Base-by-base conservation (phyloP, 2,797 vertebrate genomes). In the Phataginus tricuspis region DNA sequence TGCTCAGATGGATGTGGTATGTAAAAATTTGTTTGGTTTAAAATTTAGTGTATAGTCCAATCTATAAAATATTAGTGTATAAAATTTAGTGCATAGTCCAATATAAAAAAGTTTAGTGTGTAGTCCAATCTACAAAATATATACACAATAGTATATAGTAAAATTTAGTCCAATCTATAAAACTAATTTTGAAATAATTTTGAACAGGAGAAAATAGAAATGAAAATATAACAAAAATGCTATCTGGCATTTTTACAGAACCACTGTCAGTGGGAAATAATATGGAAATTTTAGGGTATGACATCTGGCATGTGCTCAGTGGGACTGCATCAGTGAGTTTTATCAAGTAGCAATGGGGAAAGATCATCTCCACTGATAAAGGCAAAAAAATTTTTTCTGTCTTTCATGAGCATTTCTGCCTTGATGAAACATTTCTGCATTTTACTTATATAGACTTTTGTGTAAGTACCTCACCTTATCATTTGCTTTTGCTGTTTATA, bases 21-120 rank as follows among this genome's bases (percentile, higher is more conserved):
- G 8, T 83, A 71, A 86, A 93, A 84, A 86, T 94, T 93, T 90
- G 25, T 91, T 90, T 82, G 12, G 91, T 94, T 95, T 95, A 69
- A 92, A 95, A 53, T 78, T 91, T 78, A 74, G 11, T 94, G 6
- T 72, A 31, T 68, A 45, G 9, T 79, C n/a, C 74, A 87, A 87
- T 69, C 39, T 86, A 59, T 59, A 49, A 90, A 89, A 89, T 45
- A 45, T 45, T 45, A 45, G 42, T 45, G 42, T 45, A 45, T 45
- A 45, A 45, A 45, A 45, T 45, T 45, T 45, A 45, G 8, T 45
- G 42, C 10, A 45, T 45, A 45, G 42, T 45, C 42, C 42, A 10
- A 45, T 45, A 8, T 45, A 45, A 45, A 45, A 45, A 45, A 45
- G 42, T 45, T 45, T 45, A 45, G 42, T 45, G 42, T 45, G 10